Evolutionary conservation across 1,140 invertebrate genomes (phyloP).

Genomic region (Papilio dardanus): DNA sequence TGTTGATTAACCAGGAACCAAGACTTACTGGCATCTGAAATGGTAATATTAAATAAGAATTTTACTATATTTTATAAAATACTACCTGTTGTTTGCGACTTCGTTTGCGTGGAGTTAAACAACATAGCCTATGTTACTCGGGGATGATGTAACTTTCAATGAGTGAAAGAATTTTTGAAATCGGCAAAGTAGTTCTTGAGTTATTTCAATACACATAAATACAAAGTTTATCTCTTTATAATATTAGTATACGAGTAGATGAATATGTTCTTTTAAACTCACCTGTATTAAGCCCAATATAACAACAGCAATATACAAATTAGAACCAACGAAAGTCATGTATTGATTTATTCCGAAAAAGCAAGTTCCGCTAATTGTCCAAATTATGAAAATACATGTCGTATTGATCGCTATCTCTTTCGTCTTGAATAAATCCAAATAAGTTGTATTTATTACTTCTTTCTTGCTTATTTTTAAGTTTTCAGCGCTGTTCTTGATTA

Average conservation of each 20-base stretch:
- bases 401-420: constrained; percentile 46
- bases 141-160: too few species aligned
- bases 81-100: too few species aligned
- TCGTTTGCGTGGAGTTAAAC: too few species aligned
- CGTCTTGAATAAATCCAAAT: constrained; percentile 53
- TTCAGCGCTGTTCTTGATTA: constrained; percentile 45
- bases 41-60: constrained; percentile 3
- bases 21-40: constrained; percentile 43
- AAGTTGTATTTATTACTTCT: constrained; percentile 40
- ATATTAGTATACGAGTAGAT: too few species aligned
- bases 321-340: constrained; percentile 47
- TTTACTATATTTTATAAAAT: background rate
- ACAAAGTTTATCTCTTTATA: too few species aligned
- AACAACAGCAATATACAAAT: constrained; percentile 50
- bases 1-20: constrained; percentile 44
- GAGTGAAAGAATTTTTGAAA: too few species aligned
- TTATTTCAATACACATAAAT: too few species aligned
- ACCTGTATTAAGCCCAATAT: constrained; percentile 55
- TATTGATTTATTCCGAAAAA: constrained; percentile 61
- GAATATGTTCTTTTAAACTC: constrained; percentile 26
- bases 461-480: constrained; percentile 42
- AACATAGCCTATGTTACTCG: too few species aligned
- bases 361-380: constrained; percentile 46
- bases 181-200: too few species aligned
- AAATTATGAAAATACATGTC: constrained; percentile 40